A percentile compares a stretch with the other conserved stretches of the same genome.
These are phyloP conservation scores for Ctenoplectra terminalis DNA, from an alignment of 1,140 invertebrate genomes.

Conservation along the genomic window DNA sequence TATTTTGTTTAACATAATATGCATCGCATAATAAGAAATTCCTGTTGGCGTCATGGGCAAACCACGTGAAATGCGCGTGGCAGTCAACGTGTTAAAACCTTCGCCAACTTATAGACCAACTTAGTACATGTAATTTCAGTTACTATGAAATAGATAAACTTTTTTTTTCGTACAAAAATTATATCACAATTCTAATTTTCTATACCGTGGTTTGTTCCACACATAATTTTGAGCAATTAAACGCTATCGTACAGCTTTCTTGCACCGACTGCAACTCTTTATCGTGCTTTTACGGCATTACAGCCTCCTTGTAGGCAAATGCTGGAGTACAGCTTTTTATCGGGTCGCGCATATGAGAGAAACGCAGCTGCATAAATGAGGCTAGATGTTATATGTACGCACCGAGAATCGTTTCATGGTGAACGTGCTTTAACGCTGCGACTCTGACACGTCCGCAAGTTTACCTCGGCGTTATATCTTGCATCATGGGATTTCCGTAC, in stretches of 20 bases:
- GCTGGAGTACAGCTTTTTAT: conserved; percentile 32
- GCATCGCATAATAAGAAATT: too few relatives aligned
- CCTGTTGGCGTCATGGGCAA: too few relatives aligned
- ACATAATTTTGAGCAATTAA: conserved; percentile 1
- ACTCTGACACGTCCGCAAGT: conserved; percentile 64
- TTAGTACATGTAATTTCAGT: too few relatives aligned
- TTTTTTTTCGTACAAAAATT: too few relatives aligned
- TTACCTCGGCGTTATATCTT: conserved; percentile 60
- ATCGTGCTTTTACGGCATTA: background rate
- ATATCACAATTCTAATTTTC: too few relatives aligned
- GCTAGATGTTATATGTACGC: conserved; percentile 41
- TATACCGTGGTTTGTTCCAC: too few relatives aligned
- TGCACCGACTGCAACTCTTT: background rate
- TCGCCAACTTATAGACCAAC: too few relatives aligned
- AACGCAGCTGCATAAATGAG: conserved; percentile 64
- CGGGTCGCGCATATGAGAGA: conserved; percentile 20
- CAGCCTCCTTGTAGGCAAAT: background rate
- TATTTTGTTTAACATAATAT: too few relatives aligned
- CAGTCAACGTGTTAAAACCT: too few relatives aligned
- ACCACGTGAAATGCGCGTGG: too few relatives aligned
- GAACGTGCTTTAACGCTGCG: conserved; percentile 65
- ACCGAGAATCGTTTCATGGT: conserved; percentile 53
- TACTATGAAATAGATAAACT: too few relatives aligned
- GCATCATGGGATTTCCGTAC: conserved; percentile 60
- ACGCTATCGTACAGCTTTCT: background rate